A percentile compares a stretch with the other conserved stretches of the same genome.
Conservation (phyloP, 2,797 vertebrate genomes). For the Melanitta fusca region DNA sequence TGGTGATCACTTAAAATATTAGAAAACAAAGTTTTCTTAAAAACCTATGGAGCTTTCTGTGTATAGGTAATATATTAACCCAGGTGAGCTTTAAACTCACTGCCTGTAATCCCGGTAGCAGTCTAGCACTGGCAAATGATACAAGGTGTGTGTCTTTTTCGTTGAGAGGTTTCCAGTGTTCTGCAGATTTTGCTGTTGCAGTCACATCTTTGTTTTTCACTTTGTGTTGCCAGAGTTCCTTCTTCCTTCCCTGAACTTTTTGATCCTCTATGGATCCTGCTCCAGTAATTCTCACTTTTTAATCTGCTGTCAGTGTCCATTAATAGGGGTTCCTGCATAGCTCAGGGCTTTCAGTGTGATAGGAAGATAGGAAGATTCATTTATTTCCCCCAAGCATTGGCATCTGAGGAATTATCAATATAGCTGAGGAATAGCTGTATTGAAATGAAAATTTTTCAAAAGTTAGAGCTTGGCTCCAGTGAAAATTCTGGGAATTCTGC, state of each 20-base stretch:
- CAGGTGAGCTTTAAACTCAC: neutral
- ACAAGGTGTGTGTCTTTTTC: accelerated
- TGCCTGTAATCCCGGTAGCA: neutral
- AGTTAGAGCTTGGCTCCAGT: neutral
- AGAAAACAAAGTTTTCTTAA: neutral
- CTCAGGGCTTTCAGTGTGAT: neutral
- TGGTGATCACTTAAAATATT: neutral
- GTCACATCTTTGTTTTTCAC: neutral
- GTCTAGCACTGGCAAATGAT: neutral
- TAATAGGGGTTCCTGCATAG: neutral
- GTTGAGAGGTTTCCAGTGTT: neutral
- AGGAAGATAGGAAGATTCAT: neutral
- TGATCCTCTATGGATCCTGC: neutral
- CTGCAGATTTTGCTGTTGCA: neutral
- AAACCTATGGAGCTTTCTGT: neutral
- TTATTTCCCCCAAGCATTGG: neutral
- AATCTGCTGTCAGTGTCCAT: neutral
- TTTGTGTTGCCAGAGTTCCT: neutral
- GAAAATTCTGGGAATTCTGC: neutral
- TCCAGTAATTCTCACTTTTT: neutral
- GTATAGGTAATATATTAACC: neutral
- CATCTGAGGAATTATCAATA: neutral
- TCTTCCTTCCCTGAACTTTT: neutral
- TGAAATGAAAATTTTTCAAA: conserved; percentile 13
- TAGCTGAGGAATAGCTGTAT: neutral